phyloP scores from a whole-genome alignment of 2,797 vertebrate species.

The Malurus leucopterus region DNA sequence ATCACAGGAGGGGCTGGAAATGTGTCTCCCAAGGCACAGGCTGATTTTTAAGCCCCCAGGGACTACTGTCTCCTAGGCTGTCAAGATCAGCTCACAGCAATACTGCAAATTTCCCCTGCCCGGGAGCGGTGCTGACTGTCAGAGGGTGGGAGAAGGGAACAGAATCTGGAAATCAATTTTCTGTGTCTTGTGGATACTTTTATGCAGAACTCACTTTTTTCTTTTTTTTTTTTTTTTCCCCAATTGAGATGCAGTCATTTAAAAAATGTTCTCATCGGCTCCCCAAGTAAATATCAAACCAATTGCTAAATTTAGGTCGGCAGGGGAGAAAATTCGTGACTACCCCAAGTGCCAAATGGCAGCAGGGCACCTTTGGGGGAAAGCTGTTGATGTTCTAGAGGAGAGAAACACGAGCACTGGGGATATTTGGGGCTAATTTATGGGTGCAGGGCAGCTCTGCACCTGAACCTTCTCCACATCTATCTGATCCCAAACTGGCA shows the following conservation, averaged over 20 bases:
- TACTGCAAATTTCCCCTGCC: neutral
- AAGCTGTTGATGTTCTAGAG: neutral
- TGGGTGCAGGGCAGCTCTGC: neutral
- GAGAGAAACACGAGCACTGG: neutral
- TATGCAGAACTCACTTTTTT: neutral
- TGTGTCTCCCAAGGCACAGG: neutral
- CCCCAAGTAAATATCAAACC: neutral
- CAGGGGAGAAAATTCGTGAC: neutral
- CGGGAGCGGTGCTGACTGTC: neutral
- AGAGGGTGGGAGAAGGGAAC: neutral
- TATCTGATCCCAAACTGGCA: neutral
- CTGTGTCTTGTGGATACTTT: neutral
- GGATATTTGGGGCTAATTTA: neutral
- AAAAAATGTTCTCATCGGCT: neutral
- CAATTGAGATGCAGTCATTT: neutral
- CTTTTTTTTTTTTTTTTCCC: no score
- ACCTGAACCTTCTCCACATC: neutral
- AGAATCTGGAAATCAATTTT: neutral
- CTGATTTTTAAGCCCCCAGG: neutral
- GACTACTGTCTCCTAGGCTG: neutral
- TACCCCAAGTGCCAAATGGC: neutral
- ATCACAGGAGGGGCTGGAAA: neutral
- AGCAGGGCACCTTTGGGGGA: neutral
- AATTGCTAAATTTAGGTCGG: neutral
- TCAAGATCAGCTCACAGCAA: neutral